Conservation (phyloP, 2,888 invertebrate genomes). For the Lycaena phlaeas region DNA sequence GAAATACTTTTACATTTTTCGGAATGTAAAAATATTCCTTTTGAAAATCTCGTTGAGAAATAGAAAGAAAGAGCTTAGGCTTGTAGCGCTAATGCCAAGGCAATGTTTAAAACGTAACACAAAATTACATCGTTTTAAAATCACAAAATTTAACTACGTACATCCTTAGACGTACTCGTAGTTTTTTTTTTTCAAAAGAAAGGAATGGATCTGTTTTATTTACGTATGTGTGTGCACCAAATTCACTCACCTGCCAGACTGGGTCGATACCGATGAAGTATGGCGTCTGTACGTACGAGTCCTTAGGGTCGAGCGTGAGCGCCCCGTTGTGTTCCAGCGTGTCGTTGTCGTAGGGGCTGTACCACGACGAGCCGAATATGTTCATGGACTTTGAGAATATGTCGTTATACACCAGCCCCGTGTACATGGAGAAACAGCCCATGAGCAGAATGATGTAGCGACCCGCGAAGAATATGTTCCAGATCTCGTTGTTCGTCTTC, state of each 20-base stretch:
- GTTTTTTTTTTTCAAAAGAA: too few species aligned
- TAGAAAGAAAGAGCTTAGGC: too few species aligned
- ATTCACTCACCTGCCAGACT: slow-evolving; percentile 83
- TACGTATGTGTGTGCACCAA: too few species aligned
- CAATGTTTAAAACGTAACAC: too few species aligned
- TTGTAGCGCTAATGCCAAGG: too few species aligned
- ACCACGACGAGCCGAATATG: slow-evolving; percentile 94
- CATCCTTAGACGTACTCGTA: too few species aligned
- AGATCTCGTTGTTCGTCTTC: slow-evolving; percentile 88
- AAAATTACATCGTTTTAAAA: too few species aligned
- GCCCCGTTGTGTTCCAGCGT: slow-evolving; percentile 59
- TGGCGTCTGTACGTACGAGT: slow-evolving; percentile 72
- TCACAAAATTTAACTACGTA: too few species aligned
- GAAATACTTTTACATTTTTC: too few species aligned
- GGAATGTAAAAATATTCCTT: too few species aligned
- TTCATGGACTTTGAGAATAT: slow-evolving; percentile 97
- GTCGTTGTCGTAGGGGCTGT: slow-evolving; percentile 65
- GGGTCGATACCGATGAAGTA: slow-evolving; percentile 93
- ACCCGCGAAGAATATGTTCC: slow-evolving; percentile 98
- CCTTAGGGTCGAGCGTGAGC: slow-evolving; percentile 78
- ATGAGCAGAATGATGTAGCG: slow-evolving; percentile 97
- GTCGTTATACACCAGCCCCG: slow-evolving; percentile 98
- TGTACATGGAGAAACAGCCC: slow-evolving; percentile 98
- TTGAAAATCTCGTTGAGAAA: too few species aligned
- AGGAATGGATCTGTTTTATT: too few species aligned